Conservation (phyloP, 2,888 invertebrate species). For the Eledona agricola region DNA sequence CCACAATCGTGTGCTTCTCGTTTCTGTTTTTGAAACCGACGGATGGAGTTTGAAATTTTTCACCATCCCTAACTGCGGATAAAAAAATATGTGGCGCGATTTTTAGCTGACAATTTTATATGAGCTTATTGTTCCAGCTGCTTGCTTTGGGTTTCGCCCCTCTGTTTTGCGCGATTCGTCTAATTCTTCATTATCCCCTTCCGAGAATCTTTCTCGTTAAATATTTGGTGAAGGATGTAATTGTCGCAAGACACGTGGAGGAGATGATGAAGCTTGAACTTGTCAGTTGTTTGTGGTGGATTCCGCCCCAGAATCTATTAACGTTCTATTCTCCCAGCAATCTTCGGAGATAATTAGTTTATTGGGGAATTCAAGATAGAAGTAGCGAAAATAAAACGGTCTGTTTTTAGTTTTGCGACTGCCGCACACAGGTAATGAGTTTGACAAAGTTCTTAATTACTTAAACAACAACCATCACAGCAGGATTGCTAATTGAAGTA, state of each 20-base stretch:
- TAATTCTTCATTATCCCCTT: conserved; percentile 18
- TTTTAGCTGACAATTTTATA: conserved; percentile 18
- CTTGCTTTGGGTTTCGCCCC: conserved; percentile 9
- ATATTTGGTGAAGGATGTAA: conserved; percentile 14
- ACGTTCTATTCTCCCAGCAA: conserved; percentile 11
- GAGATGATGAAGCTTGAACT: conserved; percentile 13
- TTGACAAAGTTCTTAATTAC: conserved; percentile 33
- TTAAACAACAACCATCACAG: conserved; percentile 21
- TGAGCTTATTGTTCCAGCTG: conserved; percentile 14
- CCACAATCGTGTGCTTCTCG: conserved; percentile 12
- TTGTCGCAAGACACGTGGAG: conserved; percentile 12
- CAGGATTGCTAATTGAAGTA: conserved; percentile 35
- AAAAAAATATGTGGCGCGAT: conserved; percentile 25
- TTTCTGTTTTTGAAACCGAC: conserved; percentile 25
- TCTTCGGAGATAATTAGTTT: conserved; percentile 23
- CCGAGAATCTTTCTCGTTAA: conserved; percentile 17
- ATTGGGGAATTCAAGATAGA: conserved; percentile 4
- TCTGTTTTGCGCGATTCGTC: conserved; percentile 6
- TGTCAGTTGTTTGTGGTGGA: conserved; percentile 19
- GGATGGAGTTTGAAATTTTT: conserved; percentile 25
- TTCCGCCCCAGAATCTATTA: conserved; percentile 8
- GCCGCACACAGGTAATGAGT: conserved; percentile 16
- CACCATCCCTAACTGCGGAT: conserved; percentile 11
- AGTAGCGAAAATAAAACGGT: conserved; percentile 8
- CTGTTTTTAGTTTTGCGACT: conserved; percentile 18